Percentiles rank a stretch among this genome's conserved stretches.
Conservation (phyloP, 1,140 invertebrate genomes). For the Eupristina koningsbergeri region DNA sequence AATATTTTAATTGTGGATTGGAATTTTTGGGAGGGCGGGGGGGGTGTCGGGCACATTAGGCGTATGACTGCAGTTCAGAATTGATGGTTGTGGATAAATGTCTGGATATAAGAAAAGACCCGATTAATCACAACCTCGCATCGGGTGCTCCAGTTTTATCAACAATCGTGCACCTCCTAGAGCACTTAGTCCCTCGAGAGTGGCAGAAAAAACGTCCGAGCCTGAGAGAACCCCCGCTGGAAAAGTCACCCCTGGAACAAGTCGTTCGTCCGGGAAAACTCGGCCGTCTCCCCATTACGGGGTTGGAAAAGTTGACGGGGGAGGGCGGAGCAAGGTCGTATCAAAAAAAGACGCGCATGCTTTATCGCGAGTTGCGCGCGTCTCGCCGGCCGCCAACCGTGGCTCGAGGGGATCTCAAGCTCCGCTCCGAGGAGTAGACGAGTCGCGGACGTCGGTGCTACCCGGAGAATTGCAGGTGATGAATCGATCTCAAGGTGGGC, state of each 20-base stretch:
- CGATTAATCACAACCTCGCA: not conserved
- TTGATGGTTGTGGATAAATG: not conserved
- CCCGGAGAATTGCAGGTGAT: not conserved
- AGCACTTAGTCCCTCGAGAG: too few relatives aligned
- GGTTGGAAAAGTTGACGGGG: not conserved
- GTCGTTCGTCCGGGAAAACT: not conserved
- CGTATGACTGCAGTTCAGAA: not conserved
- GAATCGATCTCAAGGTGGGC: not conserved
- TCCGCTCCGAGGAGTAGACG: not conserved
- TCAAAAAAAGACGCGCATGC: slow-evolving; percentile 16
- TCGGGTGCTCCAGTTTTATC: not conserved
- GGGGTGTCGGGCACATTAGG: not conserved
- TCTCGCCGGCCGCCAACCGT: not conserved
- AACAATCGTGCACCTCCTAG: not conserved
- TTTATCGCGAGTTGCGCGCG: not conserved
- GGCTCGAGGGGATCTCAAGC: not conserved
- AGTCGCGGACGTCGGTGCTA: not conserved
- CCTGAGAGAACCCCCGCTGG: not conserved
- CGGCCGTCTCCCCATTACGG: not conserved
- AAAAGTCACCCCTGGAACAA: not conserved
- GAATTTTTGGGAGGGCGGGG: not conserved
- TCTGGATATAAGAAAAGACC: not conserved
- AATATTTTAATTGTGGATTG: not conserved
- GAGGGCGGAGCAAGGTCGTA: not conserved
- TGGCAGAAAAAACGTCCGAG: not conserved